phyloP scores from a whole-genome alignment of 92 coral and sea anemone genomes.

The Heteractis magnifica region DNA sequence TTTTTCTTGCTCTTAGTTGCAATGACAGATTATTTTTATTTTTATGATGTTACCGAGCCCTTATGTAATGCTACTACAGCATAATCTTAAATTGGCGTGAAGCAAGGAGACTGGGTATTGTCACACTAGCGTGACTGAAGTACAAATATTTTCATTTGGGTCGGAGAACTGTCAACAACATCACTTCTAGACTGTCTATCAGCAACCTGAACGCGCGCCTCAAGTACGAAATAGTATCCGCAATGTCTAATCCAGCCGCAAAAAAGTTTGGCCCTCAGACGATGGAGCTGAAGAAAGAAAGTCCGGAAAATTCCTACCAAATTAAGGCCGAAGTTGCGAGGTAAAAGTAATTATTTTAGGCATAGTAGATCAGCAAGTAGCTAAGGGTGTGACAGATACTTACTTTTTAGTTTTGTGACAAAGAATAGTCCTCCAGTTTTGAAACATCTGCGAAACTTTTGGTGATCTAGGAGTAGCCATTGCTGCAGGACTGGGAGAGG shows the following conservation, averaged over 20 bases:
- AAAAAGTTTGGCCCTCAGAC: conserved; percentile 59
- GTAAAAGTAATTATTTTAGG: conserved; percentile 29
- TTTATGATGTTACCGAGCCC: neutral
- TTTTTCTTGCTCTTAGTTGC: neutral
- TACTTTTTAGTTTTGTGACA: neutral
- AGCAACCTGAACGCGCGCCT: conserved; percentile 31
- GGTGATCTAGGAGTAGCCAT: conserved; percentile 21
- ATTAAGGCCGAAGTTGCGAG: conserved; percentile 80
- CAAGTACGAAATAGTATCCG: conserved; percentile 47
- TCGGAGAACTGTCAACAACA: conserved; percentile 46
- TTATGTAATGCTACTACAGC: no score
- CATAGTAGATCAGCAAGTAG: conserved; percentile 13
- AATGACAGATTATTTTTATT: neutral
- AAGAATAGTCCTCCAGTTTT: conserved; percentile 16
- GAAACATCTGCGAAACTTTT: conserved; percentile 38
- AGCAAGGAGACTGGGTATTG: conserved; percentile 28
- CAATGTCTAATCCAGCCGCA: conserved; percentile 49
- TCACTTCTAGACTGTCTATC: conserved; percentile 24
- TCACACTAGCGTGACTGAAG: conserved; percentile 36
- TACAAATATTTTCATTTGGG: conserved; percentile 32
- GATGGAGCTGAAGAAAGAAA: conserved; percentile 77
- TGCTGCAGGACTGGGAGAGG: conserved; percentile 14
- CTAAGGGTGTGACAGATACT: conserved; percentile 28
- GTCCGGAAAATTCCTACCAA: conserved; percentile 71
- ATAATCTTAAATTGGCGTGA: neutral